Percentiles rank a stretch among this genome's conserved stretches.
Conservation (phyloP, 2,113 vertebrate species). For the Penelope pileata region DNA sequence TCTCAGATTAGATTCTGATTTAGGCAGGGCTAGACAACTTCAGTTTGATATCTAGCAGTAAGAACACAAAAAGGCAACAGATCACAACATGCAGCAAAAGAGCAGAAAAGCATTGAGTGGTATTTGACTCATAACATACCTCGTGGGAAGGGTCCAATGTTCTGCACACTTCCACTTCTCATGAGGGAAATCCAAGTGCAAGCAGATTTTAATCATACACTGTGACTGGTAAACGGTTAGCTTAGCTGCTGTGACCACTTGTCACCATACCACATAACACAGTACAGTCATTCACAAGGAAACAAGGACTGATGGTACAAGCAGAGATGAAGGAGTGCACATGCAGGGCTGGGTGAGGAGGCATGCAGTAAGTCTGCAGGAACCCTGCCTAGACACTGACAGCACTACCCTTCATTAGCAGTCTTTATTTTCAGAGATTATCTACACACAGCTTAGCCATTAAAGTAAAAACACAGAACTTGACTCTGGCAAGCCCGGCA, state of each 20-base stretch:
- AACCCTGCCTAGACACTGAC: constrained; percentile 2
- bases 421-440: neutral
- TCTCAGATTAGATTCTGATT: neutral
- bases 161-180: constrained; percentile 19
- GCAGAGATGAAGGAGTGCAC: constrained; percentile 11
- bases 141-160: constrained; percentile 9
- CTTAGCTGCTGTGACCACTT: neutral
- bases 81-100: neutral
- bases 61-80: neutral
- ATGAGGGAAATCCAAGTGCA: constrained; percentile 6
- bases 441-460: neutral
- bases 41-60: neutral
- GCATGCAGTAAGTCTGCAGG: neutral
- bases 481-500: neutral
- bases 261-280: neutral
- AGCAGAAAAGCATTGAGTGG: neutral
- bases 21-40: neutral
- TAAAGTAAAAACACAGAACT: neutral
- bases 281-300: neutral
- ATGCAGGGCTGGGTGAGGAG: constrained; percentile 9
- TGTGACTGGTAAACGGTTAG: constrained; percentile 15
- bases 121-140: constrained; percentile 31
- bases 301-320: neutral
- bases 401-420: neutral
- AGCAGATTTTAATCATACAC: constrained; percentile 2